phyloP scores from a whole-genome alignment of 53 echinoderm and acorn worm genomes.

The Arbacia lixula region DNA sequence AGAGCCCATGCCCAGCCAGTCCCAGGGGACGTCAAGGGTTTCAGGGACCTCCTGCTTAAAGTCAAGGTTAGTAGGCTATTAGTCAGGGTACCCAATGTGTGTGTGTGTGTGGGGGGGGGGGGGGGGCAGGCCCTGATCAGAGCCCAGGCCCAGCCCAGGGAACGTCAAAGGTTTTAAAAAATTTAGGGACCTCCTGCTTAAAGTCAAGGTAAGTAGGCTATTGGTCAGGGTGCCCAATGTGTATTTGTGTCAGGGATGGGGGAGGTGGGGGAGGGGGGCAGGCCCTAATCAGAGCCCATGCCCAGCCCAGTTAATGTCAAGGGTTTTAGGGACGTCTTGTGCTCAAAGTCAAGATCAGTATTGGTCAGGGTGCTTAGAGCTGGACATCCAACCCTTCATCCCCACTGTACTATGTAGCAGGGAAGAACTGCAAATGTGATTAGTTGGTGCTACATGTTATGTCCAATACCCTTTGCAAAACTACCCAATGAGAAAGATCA shows the following conservation, averaged over 20 bases:
- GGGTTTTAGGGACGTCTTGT: slow-evolving; percentile 19
- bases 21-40: slow-evolving; percentile 24
- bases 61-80: slow-evolving; percentile 44
- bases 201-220: slow-evolving; percentile 51
- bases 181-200: slow-evolving; percentile 33
- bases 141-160: slow-evolving; percentile 45
- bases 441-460: too few relatives aligned
- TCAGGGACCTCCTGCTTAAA: slow-evolving; percentile 36
- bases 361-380: too few relatives aligned
- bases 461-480: too few relatives aligned
- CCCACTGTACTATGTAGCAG: too few relatives aligned
- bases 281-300: slow-evolving; percentile 61
- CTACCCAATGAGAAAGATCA: too few relatives aligned
- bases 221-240: too few relatives aligned
- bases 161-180: slow-evolving; percentile 13
- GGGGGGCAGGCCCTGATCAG: slow-evolving; percentile 78
- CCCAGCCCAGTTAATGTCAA: slow-evolving; percentile 34
- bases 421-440: too few relatives aligned
- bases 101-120: too few relatives aligned
- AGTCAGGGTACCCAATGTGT: too few relatives aligned
- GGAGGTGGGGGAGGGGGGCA: slow-evolving; percentile 85
- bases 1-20: slow-evolving; percentile 49
- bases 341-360: slow-evolving; percentile 38
- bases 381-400: too few relatives aligned
- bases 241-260: too few relatives aligned